These are phyloP conservation scores for Cathartes aura DNA, from an alignment of 2,113 vertebrate species.

Conservation along the genomic window DNA sequence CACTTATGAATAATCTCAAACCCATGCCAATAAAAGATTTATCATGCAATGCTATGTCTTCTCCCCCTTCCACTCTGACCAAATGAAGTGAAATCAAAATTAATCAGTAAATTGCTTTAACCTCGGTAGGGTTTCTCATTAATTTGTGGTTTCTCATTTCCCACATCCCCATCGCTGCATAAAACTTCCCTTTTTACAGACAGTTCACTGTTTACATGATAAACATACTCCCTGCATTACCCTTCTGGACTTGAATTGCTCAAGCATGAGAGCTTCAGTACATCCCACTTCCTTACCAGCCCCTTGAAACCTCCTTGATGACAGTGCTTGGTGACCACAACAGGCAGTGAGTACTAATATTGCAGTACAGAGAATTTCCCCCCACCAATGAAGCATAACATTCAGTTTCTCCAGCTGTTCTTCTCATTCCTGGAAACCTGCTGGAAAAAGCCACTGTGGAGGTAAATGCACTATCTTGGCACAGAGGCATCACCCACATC, in stretches of 20 bases:
- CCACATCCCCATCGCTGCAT: constrained; percentile 2
- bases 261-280: constrained; percentile 64
- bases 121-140: background rate
- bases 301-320: constrained; percentile 71
- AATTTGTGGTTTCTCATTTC: constrained; percentile 47
- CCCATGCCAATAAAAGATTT: background rate
- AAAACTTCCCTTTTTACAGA: constrained; percentile 23
- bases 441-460: constrained; percentile 44
- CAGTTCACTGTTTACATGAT: constrained; percentile 54
- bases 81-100: constrained; percentile 37
- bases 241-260: constrained; percentile 67
- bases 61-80: background rate
- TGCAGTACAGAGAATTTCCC: constrained; percentile 72
- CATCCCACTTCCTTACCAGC: constrained; percentile 74
- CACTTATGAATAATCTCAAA: constrained; percentile 1
- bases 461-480: constrained; percentile 28
- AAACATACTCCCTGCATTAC: constrained; percentile 59
- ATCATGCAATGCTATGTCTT: background rate
- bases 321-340: constrained; percentile 73
- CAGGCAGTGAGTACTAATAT: constrained; percentile 66
- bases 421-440: constrained; percentile 71
- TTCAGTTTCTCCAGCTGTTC: constrained; percentile 74
- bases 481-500: background rate
- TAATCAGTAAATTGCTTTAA: constrained; percentile 45
- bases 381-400: constrained; percentile 61